These are phyloP conservation scores for Hippoglossus hippoglossus DNA, from an alignment of 2,797 vertebrate genomes.

Conservation along the genomic window DNA sequence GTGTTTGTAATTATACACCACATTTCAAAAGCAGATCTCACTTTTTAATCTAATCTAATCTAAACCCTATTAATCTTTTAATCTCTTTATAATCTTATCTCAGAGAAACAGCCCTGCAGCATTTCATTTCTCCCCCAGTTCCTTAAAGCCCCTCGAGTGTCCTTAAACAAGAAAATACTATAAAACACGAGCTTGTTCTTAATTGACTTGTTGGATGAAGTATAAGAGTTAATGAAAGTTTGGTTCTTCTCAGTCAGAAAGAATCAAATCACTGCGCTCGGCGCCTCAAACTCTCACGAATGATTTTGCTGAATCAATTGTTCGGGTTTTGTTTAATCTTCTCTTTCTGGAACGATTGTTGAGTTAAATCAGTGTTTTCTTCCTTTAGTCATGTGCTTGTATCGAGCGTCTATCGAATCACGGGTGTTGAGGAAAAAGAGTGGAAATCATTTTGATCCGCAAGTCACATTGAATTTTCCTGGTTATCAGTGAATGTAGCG, in stretches of 20 bases:
- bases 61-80: slow-evolving; percentile 29
- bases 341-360: slow-evolving; percentile 13
- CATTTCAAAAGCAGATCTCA: slow-evolving; percentile 1
- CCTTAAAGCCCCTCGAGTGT: background rate
- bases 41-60: slow-evolving; percentile 1
- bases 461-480: slow-evolving; percentile 9
- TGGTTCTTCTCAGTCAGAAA: background rate
- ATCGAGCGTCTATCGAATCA: slow-evolving; percentile 8
- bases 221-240: slow-evolving; percentile 25
- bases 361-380: slow-evolving; percentile 26
- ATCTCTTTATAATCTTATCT: background rate
- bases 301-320: slow-evolving; percentile 9
- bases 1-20: slow-evolving; percentile 1
- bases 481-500: background rate
- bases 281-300: background rate
- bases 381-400: slow-evolving; percentile 16
- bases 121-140: background rate
- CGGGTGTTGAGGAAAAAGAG: background rate
- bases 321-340: slow-evolving; percentile 33
- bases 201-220: slow-evolving; percentile 18
- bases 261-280: background rate
- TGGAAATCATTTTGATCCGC: slow-evolving; percentile 25
- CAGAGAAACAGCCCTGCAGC: background rate
- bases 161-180: slow-evolving; percentile 6
- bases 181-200: slow-evolving; percentile 21